phyloP scores from a whole-genome alignment of 2,797 vertebrate genomes.

The Eremophila alpestris region DNA sequence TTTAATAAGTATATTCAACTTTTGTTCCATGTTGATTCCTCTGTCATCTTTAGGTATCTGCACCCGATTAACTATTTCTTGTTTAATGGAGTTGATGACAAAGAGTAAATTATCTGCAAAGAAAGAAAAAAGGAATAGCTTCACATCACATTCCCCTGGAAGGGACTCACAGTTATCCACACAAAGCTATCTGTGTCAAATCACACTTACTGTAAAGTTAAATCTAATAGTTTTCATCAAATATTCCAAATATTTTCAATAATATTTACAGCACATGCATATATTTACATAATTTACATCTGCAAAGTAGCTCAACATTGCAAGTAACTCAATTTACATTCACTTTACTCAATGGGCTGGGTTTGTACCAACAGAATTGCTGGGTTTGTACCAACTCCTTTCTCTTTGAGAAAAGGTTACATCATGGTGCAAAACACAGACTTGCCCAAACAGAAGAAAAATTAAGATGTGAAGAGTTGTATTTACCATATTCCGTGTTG shows the following conservation, averaged over 20 bases:
- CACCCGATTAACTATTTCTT: slow-evolving; percentile 94
- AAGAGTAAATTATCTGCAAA: slow-evolving; percentile 93
- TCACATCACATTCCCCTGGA: background rate
- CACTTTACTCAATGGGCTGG: background rate
- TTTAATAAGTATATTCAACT: slow-evolving; percentile 91
- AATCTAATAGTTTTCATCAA: background rate
- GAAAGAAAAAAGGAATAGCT: background rate
- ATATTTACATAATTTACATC: background rate
- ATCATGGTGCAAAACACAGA: background rate
- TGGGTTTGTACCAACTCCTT: background rate
- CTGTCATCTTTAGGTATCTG: slow-evolving; percentile 89
- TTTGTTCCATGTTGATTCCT: slow-evolving; percentile 91
- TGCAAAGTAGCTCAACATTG: background rate
- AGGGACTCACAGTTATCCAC: background rate
- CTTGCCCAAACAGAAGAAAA: slow-evolving; percentile 9
- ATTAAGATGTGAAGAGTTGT: slow-evolving; percentile 31
- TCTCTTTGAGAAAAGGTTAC: background rate
- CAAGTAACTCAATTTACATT: background rate
- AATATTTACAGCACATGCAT: background rate
- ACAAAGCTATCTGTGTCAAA: background rate
- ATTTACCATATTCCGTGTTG: slow-evolving; percentile 96
- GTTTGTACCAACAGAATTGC: background rate
- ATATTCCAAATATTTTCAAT: background rate
- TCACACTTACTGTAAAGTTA: background rate
- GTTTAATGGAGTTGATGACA: slow-evolving; percentile 98